phyloP scores from a whole-genome alignment of 2,797 vertebrate species.

The Chelmon rostratus region DNA sequence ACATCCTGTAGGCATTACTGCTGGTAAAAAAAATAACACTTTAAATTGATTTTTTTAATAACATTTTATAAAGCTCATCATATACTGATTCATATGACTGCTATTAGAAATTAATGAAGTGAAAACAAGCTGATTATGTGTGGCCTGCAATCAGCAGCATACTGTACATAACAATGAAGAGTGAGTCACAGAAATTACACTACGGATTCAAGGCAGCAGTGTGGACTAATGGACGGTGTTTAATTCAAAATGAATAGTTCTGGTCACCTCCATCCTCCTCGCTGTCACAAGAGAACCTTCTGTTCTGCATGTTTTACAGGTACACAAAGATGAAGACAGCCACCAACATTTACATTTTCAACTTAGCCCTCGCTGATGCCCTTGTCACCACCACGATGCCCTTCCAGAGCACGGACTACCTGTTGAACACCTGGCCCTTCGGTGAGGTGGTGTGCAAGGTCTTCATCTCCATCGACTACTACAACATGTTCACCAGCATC shows the following conservation, averaged over 20 bases:
- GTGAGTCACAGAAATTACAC: slow-evolving; percentile 51
- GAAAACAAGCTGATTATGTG: slow-evolving; percentile 32
- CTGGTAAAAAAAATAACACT: background rate
- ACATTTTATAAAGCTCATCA: background rate
- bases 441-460: slow-evolving; percentile 96
- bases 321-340: slow-evolving; percentile 99
- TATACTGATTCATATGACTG: background rate
- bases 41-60: slow-evolving; percentile 10
- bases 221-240: slow-evolving; percentile 46
- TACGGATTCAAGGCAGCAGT: slow-evolving; percentile 48
- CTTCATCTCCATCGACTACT: slow-evolving; percentile 98
- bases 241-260: slow-evolving; percentile 48
- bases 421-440: slow-evolving; percentile 97
- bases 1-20: background rate
- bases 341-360: slow-evolving; percentile 99
- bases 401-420: slow-evolving; percentile 95
- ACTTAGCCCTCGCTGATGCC: slow-evolving; percentile 95
- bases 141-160: slow-evolving; percentile 21
- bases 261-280: background rate
- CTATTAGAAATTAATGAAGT: slow-evolving; percentile 33
- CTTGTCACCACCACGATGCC: slow-evolving; percentile 97
- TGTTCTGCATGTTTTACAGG: slow-evolving; percentile 78
- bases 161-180: slow-evolving; percentile 58
- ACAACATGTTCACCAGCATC: slow-evolving; percentile 99
- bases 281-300: background rate